These are phyloP conservation scores for Popillia japonica DNA, from an alignment of 1,140 invertebrate genomes.

Conservation along the genomic window DNA sequence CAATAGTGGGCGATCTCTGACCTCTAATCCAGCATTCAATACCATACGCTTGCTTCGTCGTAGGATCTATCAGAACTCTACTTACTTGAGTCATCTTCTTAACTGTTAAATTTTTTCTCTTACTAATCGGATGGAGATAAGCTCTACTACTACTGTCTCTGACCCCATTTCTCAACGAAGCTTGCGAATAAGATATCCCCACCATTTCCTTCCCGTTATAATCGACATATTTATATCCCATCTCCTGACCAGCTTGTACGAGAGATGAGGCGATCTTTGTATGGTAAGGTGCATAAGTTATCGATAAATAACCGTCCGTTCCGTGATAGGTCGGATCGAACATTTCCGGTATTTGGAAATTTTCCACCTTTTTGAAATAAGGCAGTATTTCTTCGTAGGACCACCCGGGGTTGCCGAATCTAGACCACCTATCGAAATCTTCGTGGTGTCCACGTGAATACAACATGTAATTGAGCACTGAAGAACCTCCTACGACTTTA, in stretches of 20 bases:
- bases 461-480: slow-evolving; percentile 91
- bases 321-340: slow-evolving; percentile 66
- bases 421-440: slow-evolving; percentile 83
- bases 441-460: slow-evolving; percentile 80
- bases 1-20: slow-evolving; percentile 60
- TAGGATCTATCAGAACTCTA: slow-evolving; percentile 76
- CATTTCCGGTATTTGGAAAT: slow-evolving; percentile 67
- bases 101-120: slow-evolving; percentile 72
- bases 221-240: slow-evolving; percentile 74
- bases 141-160: slow-evolving; percentile 79
- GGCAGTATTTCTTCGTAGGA: slow-evolving; percentile 81
- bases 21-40: slow-evolving; percentile 68
- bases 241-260: slow-evolving; percentile 71
- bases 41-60: slow-evolving; percentile 70
- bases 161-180: slow-evolving; percentile 70
- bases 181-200: slow-evolving; percentile 72
- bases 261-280: slow-evolving; percentile 73
- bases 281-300: slow-evolving; percentile 66
- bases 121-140: slow-evolving; percentile 73
- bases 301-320: slow-evolving; percentile 68
- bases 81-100: slow-evolving; percentile 72
- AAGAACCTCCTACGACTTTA: slow-evolving; percentile 84
- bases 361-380: slow-evolving; percentile 84
- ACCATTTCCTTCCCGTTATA: slow-evolving; percentile 73
- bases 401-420: slow-evolving; percentile 81